A percentile compares a stretch with the other conserved stretches of the same genome.
phyloP scores from a whole-genome alignment of 2,888 invertebrate genomes.

The Melinaea marsaeus region DNA sequence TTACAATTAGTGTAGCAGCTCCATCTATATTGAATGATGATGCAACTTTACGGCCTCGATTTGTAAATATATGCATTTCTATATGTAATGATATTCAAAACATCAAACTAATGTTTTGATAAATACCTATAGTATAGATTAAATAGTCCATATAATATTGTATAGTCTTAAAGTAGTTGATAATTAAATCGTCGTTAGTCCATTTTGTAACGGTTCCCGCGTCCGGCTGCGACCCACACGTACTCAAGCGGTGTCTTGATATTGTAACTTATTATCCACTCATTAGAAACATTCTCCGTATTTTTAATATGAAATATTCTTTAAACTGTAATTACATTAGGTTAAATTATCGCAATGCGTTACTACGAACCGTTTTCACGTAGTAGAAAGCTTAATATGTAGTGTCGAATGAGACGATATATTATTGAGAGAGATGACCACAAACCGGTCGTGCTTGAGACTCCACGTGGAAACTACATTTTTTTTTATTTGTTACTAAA shows the following conservation, averaged over 20 bases:
- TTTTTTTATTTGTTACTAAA: constrained; percentile 6
- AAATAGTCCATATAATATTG: constrained; percentile 1
- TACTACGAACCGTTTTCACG: constrained; percentile 39
- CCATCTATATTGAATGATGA: constrained; percentile 53
- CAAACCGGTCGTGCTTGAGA: constrained; percentile 57
- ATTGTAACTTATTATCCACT: constrained; percentile 10
- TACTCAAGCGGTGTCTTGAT: constrained; percentile 22
- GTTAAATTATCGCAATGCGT: constrained; percentile 36
- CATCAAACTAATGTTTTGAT: too few relatives aligned
- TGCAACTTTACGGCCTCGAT: constrained; percentile 43
- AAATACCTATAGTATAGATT: neutral
- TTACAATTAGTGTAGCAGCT: constrained; percentile 16
- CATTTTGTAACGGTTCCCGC: constrained; percentile 29
- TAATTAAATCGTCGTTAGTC: constrained; percentile 16
- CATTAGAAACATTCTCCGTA: neutral
- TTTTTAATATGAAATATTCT: neutral
- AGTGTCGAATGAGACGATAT: constrained; percentile 53
- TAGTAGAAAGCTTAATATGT: constrained; percentile 62
- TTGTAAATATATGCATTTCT: constrained; percentile 33
- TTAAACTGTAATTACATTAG: constrained; percentile 15
- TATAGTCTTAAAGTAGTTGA: neutral
- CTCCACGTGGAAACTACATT: constrained; percentile 20
- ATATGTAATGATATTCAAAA: neutral
- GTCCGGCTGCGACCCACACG: constrained; percentile 26
- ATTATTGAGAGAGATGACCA: constrained; percentile 54